phyloP scores from a whole-genome alignment of 2,797 vertebrate species.

The Myotis pilosus region DNA sequence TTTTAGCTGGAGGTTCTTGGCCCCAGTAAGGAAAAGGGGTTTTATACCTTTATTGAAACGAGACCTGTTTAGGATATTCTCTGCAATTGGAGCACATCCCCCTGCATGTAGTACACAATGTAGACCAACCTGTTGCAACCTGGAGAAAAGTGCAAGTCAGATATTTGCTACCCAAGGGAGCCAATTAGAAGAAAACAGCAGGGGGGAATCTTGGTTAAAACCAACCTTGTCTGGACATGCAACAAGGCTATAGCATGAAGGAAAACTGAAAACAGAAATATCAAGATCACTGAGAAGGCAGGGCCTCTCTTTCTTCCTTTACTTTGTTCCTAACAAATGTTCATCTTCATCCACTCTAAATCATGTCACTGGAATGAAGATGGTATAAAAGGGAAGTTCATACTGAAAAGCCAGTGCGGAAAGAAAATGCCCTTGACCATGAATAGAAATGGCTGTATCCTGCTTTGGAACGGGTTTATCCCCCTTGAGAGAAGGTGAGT shows the following conservation, averaged over 20 bases:
- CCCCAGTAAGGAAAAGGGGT: not conserved
- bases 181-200: conserved; percentile 49
- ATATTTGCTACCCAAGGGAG: conserved; percentile 45
- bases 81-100: conserved; percentile 57
- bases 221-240: conserved; percentile 69
- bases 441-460: not conserved
- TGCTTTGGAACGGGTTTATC: not conserved
- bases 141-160: conserved; percentile 65
- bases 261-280: conserved; percentile 76
- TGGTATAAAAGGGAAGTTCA: conserved; percentile 22
- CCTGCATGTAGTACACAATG: conserved; percentile 50
- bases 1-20: conserved; percentile 30
- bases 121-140: conserved; percentile 68
- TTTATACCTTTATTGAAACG: conserved; percentile 16
- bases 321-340: conserved; percentile 73
- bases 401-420: not conserved
- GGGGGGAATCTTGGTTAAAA: conserved; percentile 49
- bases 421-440: not conserved
- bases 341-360: conserved; percentile 56
- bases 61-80: conserved; percentile 44
- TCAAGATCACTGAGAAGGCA: conserved; percentile 68
- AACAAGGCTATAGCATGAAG: conserved; percentile 36
- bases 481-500: not conserved
- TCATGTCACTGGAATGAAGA: conserved; percentile 32
- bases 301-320: conserved; percentile 56